Percentiles rank a stretch among this genome's conserved stretches.
Conservation (phyloP, 2,113 vertebrate genomes). For the Tetrax tetrax region DNA sequence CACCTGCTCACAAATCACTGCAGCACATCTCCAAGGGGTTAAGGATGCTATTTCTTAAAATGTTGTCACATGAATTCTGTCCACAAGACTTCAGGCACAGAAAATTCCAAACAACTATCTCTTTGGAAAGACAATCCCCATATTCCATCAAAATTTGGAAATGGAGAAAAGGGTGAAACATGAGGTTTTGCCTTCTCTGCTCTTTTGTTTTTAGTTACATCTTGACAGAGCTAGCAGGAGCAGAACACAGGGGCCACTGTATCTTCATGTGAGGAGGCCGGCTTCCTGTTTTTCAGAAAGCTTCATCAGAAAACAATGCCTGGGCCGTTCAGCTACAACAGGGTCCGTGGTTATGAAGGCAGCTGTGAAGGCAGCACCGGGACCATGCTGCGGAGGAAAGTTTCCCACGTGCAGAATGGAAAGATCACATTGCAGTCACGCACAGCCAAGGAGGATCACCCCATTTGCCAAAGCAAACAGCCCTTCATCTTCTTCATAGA, state of each 20-base stretch:
- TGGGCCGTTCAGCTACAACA: background rate
- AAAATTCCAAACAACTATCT: background rate
- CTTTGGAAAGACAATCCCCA: background rate
- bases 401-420: background rate
- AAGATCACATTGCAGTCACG: accelerated
- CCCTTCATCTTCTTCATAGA: background rate
- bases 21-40: background rate
- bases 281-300: background rate
- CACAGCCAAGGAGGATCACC: background rate
- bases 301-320: background rate
- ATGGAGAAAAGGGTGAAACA: background rate
- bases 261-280: background rate
- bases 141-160: background rate
- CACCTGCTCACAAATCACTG: background rate
- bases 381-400: background rate
- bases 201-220: background rate
- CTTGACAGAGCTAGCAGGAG: no score
- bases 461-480: background rate
- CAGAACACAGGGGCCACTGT: background rate
- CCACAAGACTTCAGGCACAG: background rate
- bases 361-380: background rate
- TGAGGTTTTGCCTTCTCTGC: background rate
- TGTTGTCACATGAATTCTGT: background rate
- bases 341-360: background rate
- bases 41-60: background rate